Conservation (phyloP, 2,113 vertebrate genomes). For the Cygnus atratus region DNA sequence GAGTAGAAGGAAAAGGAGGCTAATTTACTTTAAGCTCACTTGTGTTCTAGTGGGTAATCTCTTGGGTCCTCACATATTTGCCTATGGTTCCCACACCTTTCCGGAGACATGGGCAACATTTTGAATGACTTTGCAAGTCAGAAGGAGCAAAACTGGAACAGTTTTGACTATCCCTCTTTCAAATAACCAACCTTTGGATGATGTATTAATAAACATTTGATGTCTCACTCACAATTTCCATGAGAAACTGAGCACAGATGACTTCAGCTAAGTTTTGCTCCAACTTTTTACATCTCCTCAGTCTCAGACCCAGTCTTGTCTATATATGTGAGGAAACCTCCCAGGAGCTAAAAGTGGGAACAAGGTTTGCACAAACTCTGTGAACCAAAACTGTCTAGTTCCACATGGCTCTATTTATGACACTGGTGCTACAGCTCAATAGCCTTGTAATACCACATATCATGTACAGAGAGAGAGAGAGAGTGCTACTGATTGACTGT, state of each 20-base stretch:
- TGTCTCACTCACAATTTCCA: background rate
- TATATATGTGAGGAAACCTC: background rate
- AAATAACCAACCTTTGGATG: background rate
- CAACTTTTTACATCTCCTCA: background rate
- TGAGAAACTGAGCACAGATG: background rate
- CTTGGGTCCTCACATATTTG: background rate
- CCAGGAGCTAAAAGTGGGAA: background rate
- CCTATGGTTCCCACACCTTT: background rate
- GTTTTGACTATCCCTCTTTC: background rate
- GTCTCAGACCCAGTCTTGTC: background rate
- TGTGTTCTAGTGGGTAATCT: background rate
- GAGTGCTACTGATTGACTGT: fast-evolving
- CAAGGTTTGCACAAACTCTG: background rate
- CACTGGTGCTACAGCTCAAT: background rate
- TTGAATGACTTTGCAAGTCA: background rate
- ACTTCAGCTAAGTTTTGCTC: background rate
- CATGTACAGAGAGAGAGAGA: background rate
- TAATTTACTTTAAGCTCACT: background rate
- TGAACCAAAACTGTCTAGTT: background rate
- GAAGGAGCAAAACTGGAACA: background rate
- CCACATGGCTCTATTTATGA: fast-evolving
- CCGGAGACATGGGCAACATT: background rate
- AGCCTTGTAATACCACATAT: background rate
- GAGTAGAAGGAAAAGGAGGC: background rate
- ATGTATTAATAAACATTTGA: background rate